phyloP scores from a whole-genome alignment of 1,140 invertebrate species.

The Bombus sylvicola region DNA sequence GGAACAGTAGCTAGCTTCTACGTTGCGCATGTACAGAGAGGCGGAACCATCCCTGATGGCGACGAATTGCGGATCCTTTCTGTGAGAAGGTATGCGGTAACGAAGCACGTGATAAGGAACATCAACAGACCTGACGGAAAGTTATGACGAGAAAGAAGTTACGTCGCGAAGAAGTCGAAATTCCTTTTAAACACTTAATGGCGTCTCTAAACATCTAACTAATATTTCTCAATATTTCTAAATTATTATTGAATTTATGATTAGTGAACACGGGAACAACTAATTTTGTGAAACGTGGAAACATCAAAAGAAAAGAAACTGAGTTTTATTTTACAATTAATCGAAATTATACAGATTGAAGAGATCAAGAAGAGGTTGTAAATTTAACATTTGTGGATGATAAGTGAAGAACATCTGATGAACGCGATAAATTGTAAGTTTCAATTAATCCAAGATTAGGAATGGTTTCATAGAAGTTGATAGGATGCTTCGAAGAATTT shows the following conservation, averaged over 20 bases:
- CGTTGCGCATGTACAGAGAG: conserved; percentile 53
- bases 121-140: conserved; percentile 31
- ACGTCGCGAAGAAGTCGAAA: too few relatives aligned
- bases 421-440: neutral
- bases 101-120: conserved; percentile 48
- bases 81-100: conserved; percentile 12
- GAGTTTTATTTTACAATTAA: neutral
- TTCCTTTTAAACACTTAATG: neutral
- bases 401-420: neutral
- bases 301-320: neutral
- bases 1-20: conserved; percentile 34
- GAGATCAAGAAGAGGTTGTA: neutral
- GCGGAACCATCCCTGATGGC: conserved; percentile 39
- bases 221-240: neutral
- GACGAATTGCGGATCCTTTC: conserved; percentile 44
- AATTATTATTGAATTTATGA: neutral
- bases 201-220: neutral
- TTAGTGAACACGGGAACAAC: neutral
- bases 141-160: neutral
- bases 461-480: too few relatives aligned
- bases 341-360: neutral
- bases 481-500: neutral
- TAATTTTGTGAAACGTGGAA: neutral
- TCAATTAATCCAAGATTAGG: neutral
- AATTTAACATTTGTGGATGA: neutral